A percentile compares a stretch with the other conserved stretches of the same genome.
phyloP scores from a whole-genome alignment of 2,888 invertebrate genomes.

The Serripes groenlandicus region DNA sequence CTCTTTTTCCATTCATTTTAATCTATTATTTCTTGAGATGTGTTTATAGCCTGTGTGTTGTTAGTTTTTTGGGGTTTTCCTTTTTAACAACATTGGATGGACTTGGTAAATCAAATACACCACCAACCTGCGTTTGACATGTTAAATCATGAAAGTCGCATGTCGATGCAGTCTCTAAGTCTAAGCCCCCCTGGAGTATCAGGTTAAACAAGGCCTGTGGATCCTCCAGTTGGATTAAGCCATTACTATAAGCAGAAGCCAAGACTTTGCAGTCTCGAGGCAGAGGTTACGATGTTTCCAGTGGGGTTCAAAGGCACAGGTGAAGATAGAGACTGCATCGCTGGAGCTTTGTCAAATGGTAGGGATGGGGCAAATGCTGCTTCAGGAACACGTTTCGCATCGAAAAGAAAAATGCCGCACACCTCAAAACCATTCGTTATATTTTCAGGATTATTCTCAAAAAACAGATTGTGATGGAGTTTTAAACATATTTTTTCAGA shows the following conservation, averaged over 20 bases:
- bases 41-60: neutral
- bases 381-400: conserved; percentile 8
- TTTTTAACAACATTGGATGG: neutral
- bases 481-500: too few relatives aligned
- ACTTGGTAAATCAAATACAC: neutral
- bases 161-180: neutral
- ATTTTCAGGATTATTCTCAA: conserved; percentile 16
- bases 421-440: conserved; percentile 34
- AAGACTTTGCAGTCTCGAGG: neutral
- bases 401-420: conserved; percentile 22
- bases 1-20: neutral
- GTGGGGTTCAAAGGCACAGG: too few relatives aligned
- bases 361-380: neutral
- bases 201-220: neutral
- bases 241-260: neutral
- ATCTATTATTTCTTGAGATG: neutral
- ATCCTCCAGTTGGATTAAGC: neutral
- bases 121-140: too few relatives aligned
- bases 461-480: too few relatives aligned
- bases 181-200: neutral
- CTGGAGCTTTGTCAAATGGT: too few relatives aligned
- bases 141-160: neutral
- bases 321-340: too few relatives aligned
- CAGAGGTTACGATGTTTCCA: too few relatives aligned
- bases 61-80: neutral